phyloP scores from a whole-genome alignment of 2,113 vertebrate genomes.

The Vombatus ursinus region DNA sequence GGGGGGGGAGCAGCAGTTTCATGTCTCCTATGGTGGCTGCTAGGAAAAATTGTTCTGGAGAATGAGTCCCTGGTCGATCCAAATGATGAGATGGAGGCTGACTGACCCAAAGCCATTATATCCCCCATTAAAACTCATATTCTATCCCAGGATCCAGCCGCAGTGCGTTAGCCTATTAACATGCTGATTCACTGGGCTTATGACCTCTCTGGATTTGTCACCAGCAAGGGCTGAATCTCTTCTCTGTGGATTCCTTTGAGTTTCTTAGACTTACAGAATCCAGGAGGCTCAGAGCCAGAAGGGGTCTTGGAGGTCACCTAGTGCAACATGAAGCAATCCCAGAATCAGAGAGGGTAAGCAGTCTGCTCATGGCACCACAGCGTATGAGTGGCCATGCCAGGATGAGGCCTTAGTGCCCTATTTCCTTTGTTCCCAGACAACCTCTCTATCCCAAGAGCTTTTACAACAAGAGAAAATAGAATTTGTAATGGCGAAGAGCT shows the following conservation, averaged over 20 bases:
- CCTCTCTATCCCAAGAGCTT: not conserved
- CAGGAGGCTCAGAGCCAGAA: not conserved
- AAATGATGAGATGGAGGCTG: slow-evolving; percentile 31
- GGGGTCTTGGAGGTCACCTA: no score
- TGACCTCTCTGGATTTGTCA: not conserved
- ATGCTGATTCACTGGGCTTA: slow-evolving; percentile 32
- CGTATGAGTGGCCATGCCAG: not conserved
- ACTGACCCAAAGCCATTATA: not conserved
- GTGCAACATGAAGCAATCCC: not conserved
- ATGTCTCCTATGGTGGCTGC: no score
- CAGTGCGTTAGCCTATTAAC: slow-evolving; percentile 31
- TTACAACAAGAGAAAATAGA: not conserved
- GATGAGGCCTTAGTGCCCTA: not conserved
- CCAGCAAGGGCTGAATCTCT: not conserved
- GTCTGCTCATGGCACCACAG: no score
- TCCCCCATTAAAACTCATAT: slow-evolving; percentile 42
- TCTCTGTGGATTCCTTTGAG: not conserved
- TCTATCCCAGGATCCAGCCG: slow-evolving; percentile 17
- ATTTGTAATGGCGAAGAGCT: not conserved
- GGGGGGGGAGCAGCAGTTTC: not conserved
- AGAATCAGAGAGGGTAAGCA: not conserved
- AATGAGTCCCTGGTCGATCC: slow-evolving; percentile 39
- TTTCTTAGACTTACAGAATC: not conserved
- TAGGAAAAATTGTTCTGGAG: not conserved
- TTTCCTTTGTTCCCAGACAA: not conserved